Evolutionary conservation across 2,888 invertebrate genomes (phyloP), one percentile per base, ranked within the genome.

Genomic region (Serrognathus titanus): DNA sequence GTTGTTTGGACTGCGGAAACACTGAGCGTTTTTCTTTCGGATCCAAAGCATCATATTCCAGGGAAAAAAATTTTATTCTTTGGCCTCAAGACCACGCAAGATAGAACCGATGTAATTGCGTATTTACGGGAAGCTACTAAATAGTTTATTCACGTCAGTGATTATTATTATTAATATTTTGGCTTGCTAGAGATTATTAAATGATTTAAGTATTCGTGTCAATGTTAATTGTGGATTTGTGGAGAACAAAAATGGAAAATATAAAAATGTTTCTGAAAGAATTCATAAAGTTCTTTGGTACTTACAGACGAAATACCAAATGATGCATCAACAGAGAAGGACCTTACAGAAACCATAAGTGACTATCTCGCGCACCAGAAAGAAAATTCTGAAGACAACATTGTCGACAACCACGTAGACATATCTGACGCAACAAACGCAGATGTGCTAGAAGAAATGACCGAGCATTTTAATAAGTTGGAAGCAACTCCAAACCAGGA

Each of bases 381-480:
- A 47, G 62, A 66, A 5, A 61, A 62, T 41, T 53, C 58, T 12
- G 60, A 66, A 48, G 55, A 55, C 43, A 53, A 45, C 45, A 12
- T 48, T 7, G 35, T 12, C 9, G 36, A 36, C 9, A 61, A 63
- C 36, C 39, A 55, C 4, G 39, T 50, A 35, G 37, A 56, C n/a
- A 20, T 12, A 7, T 51, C 57, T 38, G 55, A 57, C 45, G 31
- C 63, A 31, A 31, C 24, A 12, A 68, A 67, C 20, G 63, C 66
- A 48, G 53, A 69, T 53, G 65, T 67, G 20, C 64, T 75, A 31
- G 69, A 73, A 48, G 71, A 73, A 54, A 71, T 76, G n/a, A 71
- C 74, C 0, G 67, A 75, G 45, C 73, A 76, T 54, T 63, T 78
- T 12, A 68, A 74, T 52, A 68, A 70, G 20, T 51, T 75, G 38